Percentiles rank a stretch among this genome's conserved stretches.
phyloP scores from a whole-genome alignment of 2,113 vertebrate species.

The Lepidothrix coronata region DNA sequence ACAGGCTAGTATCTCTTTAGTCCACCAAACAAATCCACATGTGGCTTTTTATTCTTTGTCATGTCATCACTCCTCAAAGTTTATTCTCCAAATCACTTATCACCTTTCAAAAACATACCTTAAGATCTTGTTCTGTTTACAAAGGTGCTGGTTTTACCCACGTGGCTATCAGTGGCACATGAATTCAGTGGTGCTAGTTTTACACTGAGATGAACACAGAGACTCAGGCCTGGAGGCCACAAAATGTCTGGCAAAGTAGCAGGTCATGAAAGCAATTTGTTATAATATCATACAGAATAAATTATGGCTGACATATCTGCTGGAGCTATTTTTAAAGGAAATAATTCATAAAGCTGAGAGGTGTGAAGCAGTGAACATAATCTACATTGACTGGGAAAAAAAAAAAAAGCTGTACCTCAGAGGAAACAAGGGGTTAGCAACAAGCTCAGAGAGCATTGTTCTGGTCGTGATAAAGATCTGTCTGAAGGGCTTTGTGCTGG shows the following conservation, averaged over 20 bases:
- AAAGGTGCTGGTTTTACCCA: not conserved
- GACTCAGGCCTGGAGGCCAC: not conserved
- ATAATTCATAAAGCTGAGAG: slow-evolving; percentile 38
- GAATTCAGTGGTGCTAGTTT: not conserved
- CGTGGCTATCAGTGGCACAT: not conserved
- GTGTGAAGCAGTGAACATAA: slow-evolving; percentile 23
- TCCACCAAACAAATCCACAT: not conserved
- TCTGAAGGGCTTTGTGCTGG: not conserved
- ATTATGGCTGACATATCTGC: slow-evolving; percentile 23
- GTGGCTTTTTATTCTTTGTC: not conserved
- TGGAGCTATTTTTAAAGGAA: slow-evolving; percentile 26
- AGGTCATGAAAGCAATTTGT: not conserved
- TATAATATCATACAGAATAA: slow-evolving; percentile 46
- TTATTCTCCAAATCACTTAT: not conserved
- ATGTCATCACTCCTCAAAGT: not conserved
- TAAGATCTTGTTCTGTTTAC: not conserved
- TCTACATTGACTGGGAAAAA: not conserved
- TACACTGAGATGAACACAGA: not conserved
- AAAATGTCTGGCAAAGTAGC: not conserved
- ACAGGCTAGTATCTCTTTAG: not conserved
- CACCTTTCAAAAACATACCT: not conserved
- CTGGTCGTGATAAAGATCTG: not conserved
- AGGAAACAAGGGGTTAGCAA: not conserved
- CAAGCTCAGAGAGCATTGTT: not conserved
- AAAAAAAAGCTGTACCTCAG: not conserved